Conservation (phyloP, 2,797 vertebrate species). For the Tamandua tetradactyla region DNA sequence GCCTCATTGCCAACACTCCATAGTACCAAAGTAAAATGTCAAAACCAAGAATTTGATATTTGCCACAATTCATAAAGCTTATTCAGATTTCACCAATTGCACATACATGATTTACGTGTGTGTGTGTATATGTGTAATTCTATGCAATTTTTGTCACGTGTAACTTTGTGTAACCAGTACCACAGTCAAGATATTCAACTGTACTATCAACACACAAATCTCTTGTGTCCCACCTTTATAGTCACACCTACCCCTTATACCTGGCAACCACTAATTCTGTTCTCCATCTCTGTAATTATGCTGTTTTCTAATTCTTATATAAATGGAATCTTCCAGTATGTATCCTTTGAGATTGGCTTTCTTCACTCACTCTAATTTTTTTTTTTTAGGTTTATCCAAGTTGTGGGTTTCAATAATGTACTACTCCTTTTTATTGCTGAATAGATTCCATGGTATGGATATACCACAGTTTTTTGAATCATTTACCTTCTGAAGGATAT, state of each 20-base stretch:
- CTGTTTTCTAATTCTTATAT: not conserved
- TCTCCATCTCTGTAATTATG: not conserved
- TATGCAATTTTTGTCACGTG: not conserved
- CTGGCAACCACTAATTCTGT: not conserved
- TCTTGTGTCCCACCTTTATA: not conserved
- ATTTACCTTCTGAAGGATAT: not conserved
- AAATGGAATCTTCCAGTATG: not conserved
- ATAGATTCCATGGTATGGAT: not conserved
- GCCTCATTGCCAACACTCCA: not conserved
- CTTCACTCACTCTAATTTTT: no score
- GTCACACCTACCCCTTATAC: not conserved
- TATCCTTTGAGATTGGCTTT: not conserved
- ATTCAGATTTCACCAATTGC: not conserved
- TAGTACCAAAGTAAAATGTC: not conserved
- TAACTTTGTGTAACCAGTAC: not conserved
- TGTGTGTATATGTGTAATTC: not conserved
- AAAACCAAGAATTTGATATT: not conserved
- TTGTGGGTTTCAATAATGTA: not conserved
- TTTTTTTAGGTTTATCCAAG: no score
- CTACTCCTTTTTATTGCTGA: not conserved
- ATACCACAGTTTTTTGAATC: not conserved
- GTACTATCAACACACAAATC: not conserved
- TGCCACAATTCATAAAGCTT: not conserved
- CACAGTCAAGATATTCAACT: not conserved
- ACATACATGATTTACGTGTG: not conserved